Evolutionary conservation across 2,888 invertebrate genomes (phyloP), one percentile per base, ranked within the genome.

Genomic region (Melanotus villosus): DNA sequence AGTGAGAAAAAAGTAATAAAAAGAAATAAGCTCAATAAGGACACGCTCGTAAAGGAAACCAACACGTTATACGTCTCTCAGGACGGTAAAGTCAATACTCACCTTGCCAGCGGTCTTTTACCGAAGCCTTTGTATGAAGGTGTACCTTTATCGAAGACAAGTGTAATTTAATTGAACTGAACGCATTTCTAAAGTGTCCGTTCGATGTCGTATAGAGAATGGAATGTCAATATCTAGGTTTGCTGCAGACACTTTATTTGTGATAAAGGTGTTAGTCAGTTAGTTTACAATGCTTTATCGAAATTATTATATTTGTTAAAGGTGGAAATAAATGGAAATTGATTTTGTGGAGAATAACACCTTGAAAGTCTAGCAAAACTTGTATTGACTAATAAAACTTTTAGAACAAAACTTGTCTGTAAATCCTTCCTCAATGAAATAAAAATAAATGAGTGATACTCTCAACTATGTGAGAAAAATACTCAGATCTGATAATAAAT

Each of bases 1-100:
- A 52, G 32, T 32, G 32, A 30, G 32, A 32, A 52, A 43, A 50
- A 52, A 52, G 32, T 52, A 32, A 34, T 52, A 52, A 32, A 32
- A 52, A 52, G 52, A 52, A 52, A 52, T 52, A 52, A 32, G 32
- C 32, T 19, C 16, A 16, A 32, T 26, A 26, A 50, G 26, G 47
- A 50, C 47, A 16, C 16, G 47, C 26, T 50, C 23, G 47, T 50
- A 50, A 50, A 50, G 12, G 47, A 26, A 50, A 12, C 26, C 26
- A 12, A 16, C 30, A 30, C 52, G 52, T 52, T 32, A 26, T 23
- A 18, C 32, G 52, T 52, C 32, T 52, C 52, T 30, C n/a, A 52
- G 32, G 32, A 32, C 52, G 30, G 32, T 52, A n/a, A 50, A 52
- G 47, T 47, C 47, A 47, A 47, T 47, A 47, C 1, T 12, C 14